Conservation (phyloP, 2,797 vertebrate genomes). For the Oreortyx pictus region DNA sequence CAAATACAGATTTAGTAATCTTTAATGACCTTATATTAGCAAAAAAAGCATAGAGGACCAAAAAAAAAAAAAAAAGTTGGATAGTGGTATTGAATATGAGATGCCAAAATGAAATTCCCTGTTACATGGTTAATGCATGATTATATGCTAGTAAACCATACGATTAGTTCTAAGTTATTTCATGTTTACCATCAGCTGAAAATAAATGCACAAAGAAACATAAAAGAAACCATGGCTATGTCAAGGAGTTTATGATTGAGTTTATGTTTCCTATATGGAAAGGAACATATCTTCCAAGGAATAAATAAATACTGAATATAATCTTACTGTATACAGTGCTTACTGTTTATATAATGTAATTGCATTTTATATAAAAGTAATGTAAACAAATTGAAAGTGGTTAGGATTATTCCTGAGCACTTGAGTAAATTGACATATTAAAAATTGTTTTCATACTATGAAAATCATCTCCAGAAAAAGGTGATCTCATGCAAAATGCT, state of each 20-base stretch:
- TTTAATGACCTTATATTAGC: neutral
- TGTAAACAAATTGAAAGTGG: neutral
- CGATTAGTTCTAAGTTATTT: neutral
- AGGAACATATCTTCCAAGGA: neutral
- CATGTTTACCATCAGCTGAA: neutral
- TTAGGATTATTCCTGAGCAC: neutral
- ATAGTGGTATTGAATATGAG: neutral
- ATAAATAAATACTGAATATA: neutral
- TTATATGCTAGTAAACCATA: neutral
- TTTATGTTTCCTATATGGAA: neutral
- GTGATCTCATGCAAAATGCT: neutral
- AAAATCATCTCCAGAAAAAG: neutral
- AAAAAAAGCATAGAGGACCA: neutral
- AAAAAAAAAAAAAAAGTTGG: neutral
- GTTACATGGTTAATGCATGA: neutral
- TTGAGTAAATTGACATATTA: neutral
- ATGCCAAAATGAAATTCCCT: neutral
- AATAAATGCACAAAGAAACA: neutral
- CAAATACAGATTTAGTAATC: neutral
- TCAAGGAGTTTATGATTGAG: neutral
- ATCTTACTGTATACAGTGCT: neutral
- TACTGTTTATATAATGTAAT: neutral
- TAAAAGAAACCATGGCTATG: neutral
- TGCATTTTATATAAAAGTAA: neutral
- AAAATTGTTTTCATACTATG: neutral